Evolutionary conservation across 2,113 vertebrate genomes (phyloP).

Genomic region (Nibea coibor): DNA sequence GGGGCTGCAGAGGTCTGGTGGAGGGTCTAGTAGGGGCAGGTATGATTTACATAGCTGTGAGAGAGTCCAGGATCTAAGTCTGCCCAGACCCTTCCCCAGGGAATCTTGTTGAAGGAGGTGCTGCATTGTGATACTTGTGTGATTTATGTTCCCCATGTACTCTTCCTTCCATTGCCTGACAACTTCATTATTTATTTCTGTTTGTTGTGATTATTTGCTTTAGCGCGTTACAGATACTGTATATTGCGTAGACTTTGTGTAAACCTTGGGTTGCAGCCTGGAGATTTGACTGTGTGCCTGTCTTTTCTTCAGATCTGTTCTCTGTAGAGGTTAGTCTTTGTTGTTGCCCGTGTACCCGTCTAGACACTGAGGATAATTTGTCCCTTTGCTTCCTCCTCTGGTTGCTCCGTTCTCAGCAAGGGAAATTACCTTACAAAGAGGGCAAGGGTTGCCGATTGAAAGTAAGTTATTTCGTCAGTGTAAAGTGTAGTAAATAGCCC

Average conservation of each 20-base stretch:
- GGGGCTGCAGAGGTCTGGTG: constrained; percentile 62
- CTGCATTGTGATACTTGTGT: constrained; percentile 79
- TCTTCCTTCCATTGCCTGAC: constrained; percentile 68
- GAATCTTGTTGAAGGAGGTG: constrained; percentile 73
- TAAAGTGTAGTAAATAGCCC: constrained; percentile 79
- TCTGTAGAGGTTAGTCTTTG: constrained; percentile 70
- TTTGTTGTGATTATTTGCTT: constrained; percentile 79
- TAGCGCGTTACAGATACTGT: constrained; percentile 58
- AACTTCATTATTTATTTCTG: constrained; percentile 79
- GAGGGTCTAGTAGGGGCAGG: constrained; percentile 67
- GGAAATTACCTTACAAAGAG: constrained; percentile 78
- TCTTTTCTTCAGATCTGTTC: constrained; percentile 65
- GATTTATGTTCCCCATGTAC: constrained; percentile 75
- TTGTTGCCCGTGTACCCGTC: constrained; percentile 72
- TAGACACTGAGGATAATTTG: constrained; percentile 76
- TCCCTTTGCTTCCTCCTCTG: constrained; percentile 73
- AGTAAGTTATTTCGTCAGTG: constrained; percentile 79
- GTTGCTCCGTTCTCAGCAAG: constrained; percentile 66
- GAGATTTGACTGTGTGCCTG: constrained; percentile 61
- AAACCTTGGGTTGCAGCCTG: constrained; percentile 62
- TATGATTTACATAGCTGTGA: constrained; percentile 82
- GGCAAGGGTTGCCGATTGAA: constrained; percentile 73
- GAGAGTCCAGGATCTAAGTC: constrained; percentile 79
- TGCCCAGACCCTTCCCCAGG: constrained; percentile 64
- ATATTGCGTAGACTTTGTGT: constrained; percentile 44